These are phyloP conservation scores for Tetragonisca angustula DNA, from an alignment of 2,888 invertebrate genomes.

Conservation along the genomic window DNA sequence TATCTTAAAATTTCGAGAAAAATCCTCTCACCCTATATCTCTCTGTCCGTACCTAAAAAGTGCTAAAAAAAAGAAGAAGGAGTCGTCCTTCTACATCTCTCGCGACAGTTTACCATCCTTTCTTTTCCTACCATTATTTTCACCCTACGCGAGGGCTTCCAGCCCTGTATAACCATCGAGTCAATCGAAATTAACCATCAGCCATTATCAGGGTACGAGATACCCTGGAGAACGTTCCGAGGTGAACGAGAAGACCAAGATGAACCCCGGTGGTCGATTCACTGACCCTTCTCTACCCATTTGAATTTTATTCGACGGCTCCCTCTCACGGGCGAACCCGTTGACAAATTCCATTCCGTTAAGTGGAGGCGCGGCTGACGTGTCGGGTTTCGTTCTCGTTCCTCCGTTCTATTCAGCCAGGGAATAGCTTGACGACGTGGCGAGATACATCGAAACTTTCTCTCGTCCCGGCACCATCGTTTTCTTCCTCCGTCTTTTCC, in stretches of 20 bases:
- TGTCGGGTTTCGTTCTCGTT: slow-evolving; percentile 71
- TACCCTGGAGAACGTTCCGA: background rate
- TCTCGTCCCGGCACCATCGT: slow-evolving; percentile 4
- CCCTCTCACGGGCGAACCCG: slow-evolving; percentile 52
- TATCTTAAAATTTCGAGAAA: background rate
- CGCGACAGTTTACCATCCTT: background rate
- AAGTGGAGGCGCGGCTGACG: slow-evolving; percentile 72
- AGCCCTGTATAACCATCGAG: background rate
- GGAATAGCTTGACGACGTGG: slow-evolving; percentile 67
- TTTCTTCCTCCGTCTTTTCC: slow-evolving; percentile 29
- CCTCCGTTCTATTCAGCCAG: slow-evolving; percentile 58
- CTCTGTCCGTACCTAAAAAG: slow-evolving; percentile 15
- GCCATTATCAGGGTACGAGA: background rate
- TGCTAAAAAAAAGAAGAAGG: background rate
- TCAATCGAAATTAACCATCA: slow-evolving; percentile 21
- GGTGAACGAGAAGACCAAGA: background rate
- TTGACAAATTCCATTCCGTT: slow-evolving; percentile 80
- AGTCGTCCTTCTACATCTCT: background rate
- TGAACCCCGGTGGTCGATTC: slow-evolving; percentile 13
- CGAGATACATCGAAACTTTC: slow-evolving; percentile 63
- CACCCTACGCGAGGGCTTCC: background rate
- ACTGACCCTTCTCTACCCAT: slow-evolving; percentile 69
- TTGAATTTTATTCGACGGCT: slow-evolving; percentile 78
- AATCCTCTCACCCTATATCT: slow-evolving; percentile 5
- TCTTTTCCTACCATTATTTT: background rate